Percentiles rank a stretch among this genome's conserved stretches.
These are phyloP conservation scores for Spodoptera exigua DNA, from an alignment of 2,888 invertebrate genomes.

Conservation along the genomic window DNA sequence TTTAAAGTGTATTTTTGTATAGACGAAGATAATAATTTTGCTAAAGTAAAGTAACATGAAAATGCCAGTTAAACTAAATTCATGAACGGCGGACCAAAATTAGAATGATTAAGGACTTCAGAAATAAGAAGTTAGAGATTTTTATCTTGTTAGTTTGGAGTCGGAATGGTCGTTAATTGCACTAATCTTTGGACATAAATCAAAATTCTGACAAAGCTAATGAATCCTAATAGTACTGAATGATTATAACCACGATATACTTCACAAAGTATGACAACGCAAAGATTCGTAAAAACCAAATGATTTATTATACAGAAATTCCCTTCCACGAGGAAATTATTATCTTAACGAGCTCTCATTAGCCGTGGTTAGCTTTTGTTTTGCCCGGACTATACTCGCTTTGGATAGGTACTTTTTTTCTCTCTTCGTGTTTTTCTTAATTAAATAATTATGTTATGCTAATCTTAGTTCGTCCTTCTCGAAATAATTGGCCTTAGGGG, in stretches of 20 bases:
- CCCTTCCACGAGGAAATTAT: conserved; percentile 71
- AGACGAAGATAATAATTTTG: too few relatives aligned
- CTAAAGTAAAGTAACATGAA: too few relatives aligned
- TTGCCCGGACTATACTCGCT: conserved; percentile 64
- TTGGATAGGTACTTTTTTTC: conserved; percentile 62
- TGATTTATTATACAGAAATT: conserved; percentile 62
- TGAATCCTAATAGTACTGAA: conserved; percentile 27
- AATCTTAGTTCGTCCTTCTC: conserved; percentile 68
- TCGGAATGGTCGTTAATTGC: too few relatives aligned
- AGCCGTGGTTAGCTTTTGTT: conserved; percentile 75
- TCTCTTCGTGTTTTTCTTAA: conserved; percentile 66
- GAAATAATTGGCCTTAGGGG: conserved; percentile 65
- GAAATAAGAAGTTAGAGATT: too few relatives aligned
- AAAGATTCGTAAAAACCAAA: conserved; percentile 53
- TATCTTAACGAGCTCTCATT: conserved; percentile 77
- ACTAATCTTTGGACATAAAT: conserved; percentile 2
- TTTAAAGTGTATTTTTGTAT: too few relatives aligned
- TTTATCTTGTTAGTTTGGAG: too few relatives aligned
- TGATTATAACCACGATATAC: conserved; percentile 37
- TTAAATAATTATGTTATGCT: conserved; percentile 79
- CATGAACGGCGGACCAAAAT: neutral
- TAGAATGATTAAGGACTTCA: neutral
- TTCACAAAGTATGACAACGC: conserved; percentile 49
- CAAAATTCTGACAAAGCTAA: conserved; percentile 19
- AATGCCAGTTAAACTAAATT: too few relatives aligned